Evolutionary conservation across 2,888 invertebrate genomes (phyloP), one percentile per base, ranked within the genome.

Genomic region (Troglohyphantes excavatus): DNA sequence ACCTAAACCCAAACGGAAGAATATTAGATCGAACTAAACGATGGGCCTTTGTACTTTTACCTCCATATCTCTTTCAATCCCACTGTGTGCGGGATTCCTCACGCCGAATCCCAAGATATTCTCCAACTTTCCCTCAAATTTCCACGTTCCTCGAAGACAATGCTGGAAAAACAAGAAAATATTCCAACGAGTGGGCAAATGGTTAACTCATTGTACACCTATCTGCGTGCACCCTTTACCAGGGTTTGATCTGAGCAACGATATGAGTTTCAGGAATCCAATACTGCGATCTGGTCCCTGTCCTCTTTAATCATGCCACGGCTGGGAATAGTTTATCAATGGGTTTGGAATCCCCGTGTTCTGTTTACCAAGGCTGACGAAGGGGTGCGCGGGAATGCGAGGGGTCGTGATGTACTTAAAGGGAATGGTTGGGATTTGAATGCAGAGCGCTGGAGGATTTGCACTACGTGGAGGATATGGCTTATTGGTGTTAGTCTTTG

Each of bases 291-390:
- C 26, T n/a, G 43, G 17, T 46, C 13, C n/a, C 73, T 53, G n/a
- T n/a, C 59, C 19, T 61, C 59, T 75, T 78, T 78, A 78, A 78
- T 78, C 63, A 78, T 78, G 63, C 43, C 43, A 21, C 13, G 5
- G 27, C 39, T 17, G 61, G 27, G 78, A 65, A 78, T 78, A 65
- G 78, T 65, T 78, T 63, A 78, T 65, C 78, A 65, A 78, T 78
- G 21, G 78, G 21, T 63, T 26, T 65, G 21, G 63, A 78, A 65
- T 63, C 65, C 21, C 21, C 63, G 43, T 83, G 76, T 68, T 76
- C 68, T 85, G 76, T 85, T 85, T 85, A 39, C 78, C 26, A 85
- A 85, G 59, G 76, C 85, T 85, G 85, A 78, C 33, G 68, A 85
- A 7, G 26, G 13, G 39, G 33, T 21, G 67, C 19, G 76, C 26